These are phyloP conservation scores for Perizoma flavofasciatum DNA, from an alignment of 2,888 invertebrate genomes.

Conservation along the genomic window DNA sequence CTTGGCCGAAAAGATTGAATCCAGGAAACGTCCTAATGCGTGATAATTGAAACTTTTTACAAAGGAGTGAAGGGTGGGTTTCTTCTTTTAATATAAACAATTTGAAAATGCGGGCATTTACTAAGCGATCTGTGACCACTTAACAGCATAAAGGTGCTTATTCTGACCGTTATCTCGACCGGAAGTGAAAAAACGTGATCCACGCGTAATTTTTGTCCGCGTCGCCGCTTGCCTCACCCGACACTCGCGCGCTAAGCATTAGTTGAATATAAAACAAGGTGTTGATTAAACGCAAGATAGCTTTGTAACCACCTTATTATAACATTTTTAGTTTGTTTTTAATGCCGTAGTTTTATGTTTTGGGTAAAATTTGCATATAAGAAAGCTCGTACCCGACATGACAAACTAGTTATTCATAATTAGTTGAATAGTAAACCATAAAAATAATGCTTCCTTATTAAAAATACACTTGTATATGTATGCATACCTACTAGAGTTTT, in stretches of 20 bases:
- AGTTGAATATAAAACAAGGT: constrained; percentile 72
- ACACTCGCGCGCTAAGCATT: constrained; percentile 59
- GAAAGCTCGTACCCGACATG: constrained; percentile 37
- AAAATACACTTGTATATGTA: constrained; percentile 15
- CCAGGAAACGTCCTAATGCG: constrained; percentile 70
- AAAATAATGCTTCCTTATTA: constrained; percentile 19
- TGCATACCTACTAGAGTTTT: constrained; percentile 20
- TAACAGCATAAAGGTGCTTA: constrained; percentile 75
- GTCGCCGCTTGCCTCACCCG: constrained; percentile 52
- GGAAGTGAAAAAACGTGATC: constrained; percentile 76
- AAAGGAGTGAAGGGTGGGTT: constrained; percentile 48
- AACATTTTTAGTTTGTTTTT: constrained; percentile 68
- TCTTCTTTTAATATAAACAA: constrained; percentile 46
- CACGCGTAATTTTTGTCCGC: constrained; percentile 70
- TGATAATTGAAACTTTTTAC: constrained; percentile 68
- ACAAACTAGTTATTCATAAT: constrained; percentile 31
- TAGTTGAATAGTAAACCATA: constrained; percentile 24
- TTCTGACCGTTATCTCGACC: constrained; percentile 73
- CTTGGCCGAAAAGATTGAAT: constrained; percentile 60
- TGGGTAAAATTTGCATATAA: constrained; percentile 47
- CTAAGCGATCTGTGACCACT: constrained; percentile 67
- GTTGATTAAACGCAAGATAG: constrained; percentile 75
- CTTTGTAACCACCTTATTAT: constrained; percentile 68
- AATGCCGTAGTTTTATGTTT: constrained; percentile 50
- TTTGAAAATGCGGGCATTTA: constrained; percentile 59